Evolutionary conservation across 2,797 vertebrate genomes (phyloP).

Genomic region (Myripristis jacobus): DNA sequence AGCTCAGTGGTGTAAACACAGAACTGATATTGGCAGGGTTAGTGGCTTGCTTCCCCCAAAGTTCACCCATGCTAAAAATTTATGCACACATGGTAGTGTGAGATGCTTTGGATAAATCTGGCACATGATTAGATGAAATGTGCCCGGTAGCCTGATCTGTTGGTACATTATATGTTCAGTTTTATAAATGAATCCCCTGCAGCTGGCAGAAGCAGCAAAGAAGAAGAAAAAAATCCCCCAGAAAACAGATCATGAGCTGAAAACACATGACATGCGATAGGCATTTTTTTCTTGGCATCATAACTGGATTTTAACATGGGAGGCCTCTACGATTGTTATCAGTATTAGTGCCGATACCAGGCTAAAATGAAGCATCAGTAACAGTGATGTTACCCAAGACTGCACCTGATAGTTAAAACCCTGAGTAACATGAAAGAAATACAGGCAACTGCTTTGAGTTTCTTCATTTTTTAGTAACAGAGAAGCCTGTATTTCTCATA

Average conservation of each 20-base stretch:
- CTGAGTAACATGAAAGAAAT: no score
- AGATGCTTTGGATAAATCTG: conserved; percentile 29
- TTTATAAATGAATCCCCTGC: background rate
- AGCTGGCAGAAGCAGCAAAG: background rate
- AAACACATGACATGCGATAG: no score
- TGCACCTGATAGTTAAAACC: no score
- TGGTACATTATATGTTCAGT: conserved; percentile 10
- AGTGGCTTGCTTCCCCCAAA: conserved; percentile 24
- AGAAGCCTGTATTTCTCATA: no score
- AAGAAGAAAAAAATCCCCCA: background rate
- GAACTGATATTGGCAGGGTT: conserved; percentile 5
- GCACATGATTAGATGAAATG: conserved; percentile 21
- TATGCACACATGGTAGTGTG: conserved; percentile 34
- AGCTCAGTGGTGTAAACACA: conserved; percentile 2
- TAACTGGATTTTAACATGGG: no score
- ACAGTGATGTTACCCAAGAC: no score
- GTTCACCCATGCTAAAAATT: conserved; percentile 24
- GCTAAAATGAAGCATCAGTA: no score
- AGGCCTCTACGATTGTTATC: no score
- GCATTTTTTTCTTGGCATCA: no score
- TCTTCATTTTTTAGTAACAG: no score
- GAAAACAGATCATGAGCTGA: background rate
- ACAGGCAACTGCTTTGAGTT: no score
- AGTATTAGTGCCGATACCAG: no score
- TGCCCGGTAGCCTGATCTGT: conserved; percentile 21